phyloP scores from a whole-genome alignment of 2,888 invertebrate genomes.

The Theodoxus fluviatilis region DNA sequence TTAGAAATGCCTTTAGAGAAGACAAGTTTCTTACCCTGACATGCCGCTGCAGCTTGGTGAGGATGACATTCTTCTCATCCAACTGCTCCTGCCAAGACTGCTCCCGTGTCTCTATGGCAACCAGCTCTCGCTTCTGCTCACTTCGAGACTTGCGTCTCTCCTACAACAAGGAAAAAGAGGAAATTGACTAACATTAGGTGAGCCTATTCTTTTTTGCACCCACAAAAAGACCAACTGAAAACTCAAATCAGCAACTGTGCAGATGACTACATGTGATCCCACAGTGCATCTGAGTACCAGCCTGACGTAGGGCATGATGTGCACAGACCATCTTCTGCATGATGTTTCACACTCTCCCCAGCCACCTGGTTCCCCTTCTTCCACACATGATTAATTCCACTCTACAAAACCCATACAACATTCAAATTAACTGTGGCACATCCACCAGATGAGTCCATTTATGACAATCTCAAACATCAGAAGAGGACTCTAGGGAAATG shows the following conservation, averaged over 20 bases:
- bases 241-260: too few species aligned
- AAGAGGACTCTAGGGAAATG: too few species aligned
- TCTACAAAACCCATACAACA: background rate
- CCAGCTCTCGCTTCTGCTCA: constrained; percentile 49
- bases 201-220: too few species aligned
- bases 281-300: too few species aligned
- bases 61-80: constrained; percentile 46
- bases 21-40: constrained; percentile 19
- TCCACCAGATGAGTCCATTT: too few species aligned
- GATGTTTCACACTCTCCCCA: too few species aligned
- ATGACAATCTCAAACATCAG: too few species aligned
- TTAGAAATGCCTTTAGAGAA: too few species aligned
- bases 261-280: too few species aligned
- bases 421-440: background rate
- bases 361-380: background rate
- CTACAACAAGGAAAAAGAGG: constrained; percentile 36
- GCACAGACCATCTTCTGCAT: too few species aligned
- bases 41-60: constrained; percentile 34
- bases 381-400: background rate
- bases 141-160: constrained; percentile 54
- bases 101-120: constrained; percentile 49
- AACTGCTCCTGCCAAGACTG: constrained; percentile 50
- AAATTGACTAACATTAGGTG: background rate
- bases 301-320: too few species aligned
- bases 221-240: too few species aligned